Evolutionary conservation across 2,888 invertebrate genomes (phyloP).

Genomic region (Trachelus iudaicus): DNA sequence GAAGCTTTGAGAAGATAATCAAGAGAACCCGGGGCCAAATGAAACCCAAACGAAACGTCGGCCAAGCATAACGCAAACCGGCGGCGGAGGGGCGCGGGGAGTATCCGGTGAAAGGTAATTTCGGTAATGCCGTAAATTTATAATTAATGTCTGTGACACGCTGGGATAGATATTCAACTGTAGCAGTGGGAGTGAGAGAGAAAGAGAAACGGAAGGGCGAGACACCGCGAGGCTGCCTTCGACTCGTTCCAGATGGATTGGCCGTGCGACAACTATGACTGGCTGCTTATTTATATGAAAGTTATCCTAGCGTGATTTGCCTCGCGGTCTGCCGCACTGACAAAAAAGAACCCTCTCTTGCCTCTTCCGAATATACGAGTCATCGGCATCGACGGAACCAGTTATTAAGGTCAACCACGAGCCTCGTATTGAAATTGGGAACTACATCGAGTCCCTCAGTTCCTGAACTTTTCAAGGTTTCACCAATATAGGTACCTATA

Average conservation of each 20-base stretch:
- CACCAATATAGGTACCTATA: not conserved
- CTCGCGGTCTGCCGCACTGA: constrained; percentile 8
- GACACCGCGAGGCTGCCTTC: constrained; percentile 31
- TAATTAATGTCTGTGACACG: constrained; percentile 52
- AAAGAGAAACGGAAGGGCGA: constrained; percentile 11
- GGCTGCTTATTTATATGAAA: constrained; percentile 9
- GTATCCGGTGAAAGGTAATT: constrained; percentile 43
- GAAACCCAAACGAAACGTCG: constrained; percentile 21
- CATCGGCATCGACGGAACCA: not conserved
- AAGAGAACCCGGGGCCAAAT: not conserved
- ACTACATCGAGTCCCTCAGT: not conserved
- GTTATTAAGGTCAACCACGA: not conserved
- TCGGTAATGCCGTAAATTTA: constrained; percentile 41
- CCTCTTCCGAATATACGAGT: constrained; percentile 5
- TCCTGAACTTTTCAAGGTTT: not conserved
- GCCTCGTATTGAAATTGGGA: not conserved
- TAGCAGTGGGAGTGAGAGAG: not conserved
- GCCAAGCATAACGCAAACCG: constrained; percentile 45
- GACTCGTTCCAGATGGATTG: constrained; percentile 34
- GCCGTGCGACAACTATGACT: constrained; percentile 8
- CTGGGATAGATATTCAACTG: constrained; percentile 35
- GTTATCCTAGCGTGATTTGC: constrained; percentile 21
- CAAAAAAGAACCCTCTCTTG: not conserved
- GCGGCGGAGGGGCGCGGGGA: constrained; percentile 41
- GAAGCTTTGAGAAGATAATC: not conserved